Percentiles rank a stretch among this genome's conserved stretches.
Conservation (phyloP, 2,888 invertebrate genomes). For the Drosophila fungiperda region DNA sequence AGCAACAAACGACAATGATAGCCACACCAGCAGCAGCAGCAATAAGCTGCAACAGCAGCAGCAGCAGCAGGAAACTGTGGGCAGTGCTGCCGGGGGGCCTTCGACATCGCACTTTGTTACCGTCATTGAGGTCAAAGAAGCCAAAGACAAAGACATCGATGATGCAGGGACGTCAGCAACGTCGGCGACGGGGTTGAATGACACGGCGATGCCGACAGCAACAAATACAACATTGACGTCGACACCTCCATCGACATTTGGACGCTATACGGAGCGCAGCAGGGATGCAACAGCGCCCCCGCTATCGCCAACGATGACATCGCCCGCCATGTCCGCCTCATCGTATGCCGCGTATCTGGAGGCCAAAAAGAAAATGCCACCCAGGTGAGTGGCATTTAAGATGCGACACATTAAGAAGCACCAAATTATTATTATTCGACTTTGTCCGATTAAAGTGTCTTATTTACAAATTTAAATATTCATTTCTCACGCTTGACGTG, state of each 20-base stretch:
- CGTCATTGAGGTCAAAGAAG: slow-evolving; percentile 95
- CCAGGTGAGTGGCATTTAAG: slow-evolving; percentile 85
- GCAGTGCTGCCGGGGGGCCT: background rate
- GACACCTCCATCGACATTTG: slow-evolving; percentile 78
- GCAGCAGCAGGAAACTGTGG: slow-evolving; percentile 1
- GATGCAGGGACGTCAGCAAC: slow-evolving; percentile 34
- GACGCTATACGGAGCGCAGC: slow-evolving; percentile 81
- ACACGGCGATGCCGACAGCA: slow-evolving; percentile 11
- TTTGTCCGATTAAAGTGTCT: too few relatives aligned
- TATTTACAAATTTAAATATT: too few relatives aligned
- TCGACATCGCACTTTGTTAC: slow-evolving; percentile 90
- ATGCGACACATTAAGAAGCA: background rate
- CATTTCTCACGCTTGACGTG: too few relatives aligned
- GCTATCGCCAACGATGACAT: slow-evolving; percentile 82
- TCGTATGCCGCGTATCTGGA: slow-evolving; percentile 84
- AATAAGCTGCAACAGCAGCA: slow-evolving; percentile 25
- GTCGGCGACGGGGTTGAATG: slow-evolving; percentile 2
- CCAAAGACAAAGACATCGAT: slow-evolving; percentile 84
- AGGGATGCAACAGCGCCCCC: slow-evolving; percentile 83
- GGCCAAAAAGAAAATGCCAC: slow-evolving; percentile 88
- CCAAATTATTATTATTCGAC: background rate
- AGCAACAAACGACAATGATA: slow-evolving; percentile 23
- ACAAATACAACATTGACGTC: slow-evolving; percentile 39
- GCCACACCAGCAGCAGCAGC: slow-evolving; percentile 29
- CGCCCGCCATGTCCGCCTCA: slow-evolving; percentile 86